Percentiles rank a stretch among this genome's conserved stretches.
Evolutionary conservation across 2,113 vertebrate genomes (phyloP).

Genomic region (Cheilinus undulatus): DNA sequence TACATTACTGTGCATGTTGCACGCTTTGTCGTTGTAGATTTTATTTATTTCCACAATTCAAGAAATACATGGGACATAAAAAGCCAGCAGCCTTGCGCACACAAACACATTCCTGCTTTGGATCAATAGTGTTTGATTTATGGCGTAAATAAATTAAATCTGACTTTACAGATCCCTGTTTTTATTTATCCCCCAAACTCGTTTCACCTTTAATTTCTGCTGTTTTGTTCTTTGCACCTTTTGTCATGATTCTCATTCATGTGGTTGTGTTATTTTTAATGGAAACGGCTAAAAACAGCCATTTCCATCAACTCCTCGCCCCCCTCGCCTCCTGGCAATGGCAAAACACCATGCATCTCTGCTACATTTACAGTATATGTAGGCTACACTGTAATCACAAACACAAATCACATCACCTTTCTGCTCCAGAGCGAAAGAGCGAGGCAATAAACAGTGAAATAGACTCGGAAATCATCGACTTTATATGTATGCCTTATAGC

Average conservation of each 20-base stretch:
- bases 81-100: not conserved
- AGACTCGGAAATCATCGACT: conserved; percentile 67
- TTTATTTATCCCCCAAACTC: conserved; percentile 26
- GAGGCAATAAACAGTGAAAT: conserved; percentile 70
- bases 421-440: conserved; percentile 52
- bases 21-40: too few relatives aligned
- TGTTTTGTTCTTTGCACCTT: not conserved
- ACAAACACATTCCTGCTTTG: conserved; percentile 1
- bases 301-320: conserved; percentile 54
- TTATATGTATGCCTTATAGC: conserved; percentile 65
- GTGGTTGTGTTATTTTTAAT: conserved; percentile 27
- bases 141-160: conserved; percentile 26
- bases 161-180: conserved; percentile 15
- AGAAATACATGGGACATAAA: not conserved
- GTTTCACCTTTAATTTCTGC: conserved; percentile 5
- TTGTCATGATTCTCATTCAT: conserved; percentile 7
- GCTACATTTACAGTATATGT: conserved; percentile 33
- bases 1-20: too few relatives aligned
- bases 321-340: conserved; percentile 48
- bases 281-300: conserved; percentile 34
- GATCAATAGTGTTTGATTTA: conserved; percentile 19
- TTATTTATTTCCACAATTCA: conserved; percentile 2
- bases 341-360: conserved; percentile 44
- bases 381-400: conserved; percentile 68
- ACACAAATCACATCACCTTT: conserved; percentile 74